phyloP scores from a whole-genome alignment of 2,888 invertebrate species.

The Nephrotoma appendiculata region DNA sequence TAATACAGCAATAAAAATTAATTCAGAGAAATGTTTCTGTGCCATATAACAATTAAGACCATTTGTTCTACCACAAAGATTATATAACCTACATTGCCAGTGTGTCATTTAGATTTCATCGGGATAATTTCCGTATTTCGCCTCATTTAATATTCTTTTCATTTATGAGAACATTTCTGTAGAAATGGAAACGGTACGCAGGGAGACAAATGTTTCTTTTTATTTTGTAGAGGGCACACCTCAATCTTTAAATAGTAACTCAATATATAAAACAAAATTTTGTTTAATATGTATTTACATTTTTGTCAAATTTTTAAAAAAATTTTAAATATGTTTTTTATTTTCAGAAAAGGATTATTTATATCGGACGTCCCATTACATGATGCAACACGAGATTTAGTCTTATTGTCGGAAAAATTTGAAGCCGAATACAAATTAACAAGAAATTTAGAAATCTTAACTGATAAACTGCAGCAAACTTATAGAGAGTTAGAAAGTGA shows the following conservation, averaged over 20 bases:
- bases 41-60: not conserved
- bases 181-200: not conserved
- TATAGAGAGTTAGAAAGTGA: constrained; percentile 86
- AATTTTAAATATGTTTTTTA: no score
- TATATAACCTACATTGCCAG: not conserved
- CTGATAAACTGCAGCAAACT: constrained; percentile 89
- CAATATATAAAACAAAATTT: no score
- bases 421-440: constrained; percentile 94
- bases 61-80: not conserved
- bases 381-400: constrained; percentile 88
- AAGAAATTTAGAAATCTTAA: constrained; percentile 81
- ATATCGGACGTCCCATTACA: constrained; percentile 91
- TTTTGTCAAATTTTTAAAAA: no score
- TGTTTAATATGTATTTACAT: no score
- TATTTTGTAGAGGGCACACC: not conserved
- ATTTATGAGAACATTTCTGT: not conserved
- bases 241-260: not conserved
- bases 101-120: not conserved
- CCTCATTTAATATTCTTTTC: not conserved
- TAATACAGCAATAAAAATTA: not conserved
- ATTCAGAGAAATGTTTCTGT: not conserved
- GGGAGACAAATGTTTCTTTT: not conserved
- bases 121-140: not conserved
- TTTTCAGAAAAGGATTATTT: constrained; percentile 65
- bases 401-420: constrained; percentile 90